These are phyloP conservation scores for Hypomesus transpacificus DNA, from an alignment of 2,113 vertebrate species.

Conservation along the genomic window DNA sequence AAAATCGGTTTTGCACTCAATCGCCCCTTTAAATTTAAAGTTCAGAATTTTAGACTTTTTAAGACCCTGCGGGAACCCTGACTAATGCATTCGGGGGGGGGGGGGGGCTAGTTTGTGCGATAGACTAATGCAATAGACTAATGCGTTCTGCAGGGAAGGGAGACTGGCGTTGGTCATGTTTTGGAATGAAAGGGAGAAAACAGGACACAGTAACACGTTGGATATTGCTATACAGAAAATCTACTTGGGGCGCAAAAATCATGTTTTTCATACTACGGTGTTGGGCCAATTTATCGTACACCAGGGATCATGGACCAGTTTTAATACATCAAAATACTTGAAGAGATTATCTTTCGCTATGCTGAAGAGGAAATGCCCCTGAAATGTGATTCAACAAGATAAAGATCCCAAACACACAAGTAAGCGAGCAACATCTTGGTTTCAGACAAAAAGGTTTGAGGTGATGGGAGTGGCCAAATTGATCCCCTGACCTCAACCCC, in stretches of 20 bases:
- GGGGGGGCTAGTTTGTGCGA: too few relatives aligned
- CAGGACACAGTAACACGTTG: too few relatives aligned
- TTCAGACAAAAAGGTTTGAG: not conserved
- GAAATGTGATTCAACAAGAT: not conserved
- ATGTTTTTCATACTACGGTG: conserved; percentile 15
- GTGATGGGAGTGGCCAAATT: conserved; percentile 2
- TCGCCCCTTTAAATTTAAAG: too few relatives aligned
- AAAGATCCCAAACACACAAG: not conserved
- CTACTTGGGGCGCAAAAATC: conserved; percentile 20
- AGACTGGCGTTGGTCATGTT: too few relatives aligned
- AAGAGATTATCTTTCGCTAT: conserved; percentile 24
- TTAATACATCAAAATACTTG: conserved; percentile 21
- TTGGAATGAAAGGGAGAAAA: too few relatives aligned
- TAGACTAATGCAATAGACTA: too few relatives aligned
- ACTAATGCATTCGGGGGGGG: too few relatives aligned
- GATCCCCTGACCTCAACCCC: conserved; percentile 16
- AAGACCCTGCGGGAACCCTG: too few relatives aligned
- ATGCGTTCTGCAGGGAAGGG: too few relatives aligned
- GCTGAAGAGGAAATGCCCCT: conserved; percentile 17
- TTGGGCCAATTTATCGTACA: conserved; percentile 25
- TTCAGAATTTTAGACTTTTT: too few relatives aligned
- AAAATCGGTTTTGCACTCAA: too few relatives aligned
- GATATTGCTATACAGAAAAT: too few relatives aligned
- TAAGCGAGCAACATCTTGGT: conserved; percentile 1
- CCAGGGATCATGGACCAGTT: conserved; percentile 25